phyloP scores from a whole-genome alignment of 1,140 invertebrate species.

The Brachionus sp. region DNA sequence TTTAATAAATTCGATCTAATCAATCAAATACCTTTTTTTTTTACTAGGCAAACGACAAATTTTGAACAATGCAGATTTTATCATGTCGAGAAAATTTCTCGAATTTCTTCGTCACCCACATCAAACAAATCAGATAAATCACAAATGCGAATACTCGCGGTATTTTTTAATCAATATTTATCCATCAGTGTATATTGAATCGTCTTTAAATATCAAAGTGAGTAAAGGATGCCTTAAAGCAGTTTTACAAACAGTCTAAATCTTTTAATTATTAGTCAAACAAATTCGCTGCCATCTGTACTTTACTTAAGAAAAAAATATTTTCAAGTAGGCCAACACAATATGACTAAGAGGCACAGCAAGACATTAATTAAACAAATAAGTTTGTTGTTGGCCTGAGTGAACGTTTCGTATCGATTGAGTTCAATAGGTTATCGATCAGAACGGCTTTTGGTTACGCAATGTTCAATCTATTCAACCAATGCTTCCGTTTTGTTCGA shows the following conservation, averaged over 20 bases:
- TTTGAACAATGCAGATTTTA: background rate
- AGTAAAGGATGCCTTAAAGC: constrained; percentile 7
- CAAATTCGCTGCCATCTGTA: constrained; percentile 11
- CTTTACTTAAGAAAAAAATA: constrained; percentile 31
- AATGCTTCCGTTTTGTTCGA: constrained; percentile 19
- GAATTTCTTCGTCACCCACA: background rate
- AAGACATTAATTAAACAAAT: constrained; percentile 38
- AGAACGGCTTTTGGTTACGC: background rate
- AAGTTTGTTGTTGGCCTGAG: background rate
- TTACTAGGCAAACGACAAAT: background rate
- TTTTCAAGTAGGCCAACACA: constrained; percentile 13
- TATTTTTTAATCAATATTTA: background rate
- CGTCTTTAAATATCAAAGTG: background rate
- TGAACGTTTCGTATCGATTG: background rate
- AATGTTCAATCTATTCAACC: background rate
- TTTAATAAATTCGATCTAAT: background rate
- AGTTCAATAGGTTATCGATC: constrained; percentile 18
- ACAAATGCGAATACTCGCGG: constrained; percentile 3
- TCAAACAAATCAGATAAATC: constrained; percentile 9
- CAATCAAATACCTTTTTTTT: background rate
- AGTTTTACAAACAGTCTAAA: background rate
- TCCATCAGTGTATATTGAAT: background rate
- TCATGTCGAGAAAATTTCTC: background rate
- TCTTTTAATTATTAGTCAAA: constrained; percentile 39
- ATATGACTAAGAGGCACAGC: constrained; percentile 24